Percentiles rank a stretch among this genome's conserved stretches.
These are phyloP conservation scores for Oreotrochilus melanogaster DNA, from an alignment of 2,113 vertebrate species.

Conservation along the genomic window DNA sequence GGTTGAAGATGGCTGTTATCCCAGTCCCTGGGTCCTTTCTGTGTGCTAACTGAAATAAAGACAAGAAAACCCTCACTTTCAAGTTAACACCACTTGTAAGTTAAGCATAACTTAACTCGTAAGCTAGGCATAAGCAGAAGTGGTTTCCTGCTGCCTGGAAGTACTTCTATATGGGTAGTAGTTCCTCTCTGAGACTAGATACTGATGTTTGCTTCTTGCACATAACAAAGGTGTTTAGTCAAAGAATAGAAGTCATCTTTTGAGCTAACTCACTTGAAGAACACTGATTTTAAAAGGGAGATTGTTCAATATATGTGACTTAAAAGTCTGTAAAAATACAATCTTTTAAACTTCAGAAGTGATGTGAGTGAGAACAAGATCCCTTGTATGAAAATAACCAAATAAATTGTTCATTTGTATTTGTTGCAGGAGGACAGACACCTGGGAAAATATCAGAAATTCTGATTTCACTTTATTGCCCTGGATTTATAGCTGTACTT, in stretches of 20 bases:
- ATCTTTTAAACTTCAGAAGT: neutral
- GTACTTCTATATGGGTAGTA: neutral
- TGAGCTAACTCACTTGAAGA: neutral
- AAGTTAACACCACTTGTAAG: neutral
- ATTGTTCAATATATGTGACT: neutral
- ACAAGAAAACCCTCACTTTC: accelerated
- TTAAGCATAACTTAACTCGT: no score
- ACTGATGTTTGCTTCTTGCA: neutral
- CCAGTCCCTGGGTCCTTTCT: neutral
- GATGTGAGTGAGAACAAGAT: neutral
- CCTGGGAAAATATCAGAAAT: neutral
- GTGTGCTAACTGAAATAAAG: neutral
- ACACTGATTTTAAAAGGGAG: neutral
- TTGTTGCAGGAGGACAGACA: neutral
- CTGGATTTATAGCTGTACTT: neutral
- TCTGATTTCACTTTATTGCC: neutral
- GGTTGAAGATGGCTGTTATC: neutral
- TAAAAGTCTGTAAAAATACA: neutral
- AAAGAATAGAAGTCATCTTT: neutral
- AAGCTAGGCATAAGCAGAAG: neutral
- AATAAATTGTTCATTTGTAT: neutral
- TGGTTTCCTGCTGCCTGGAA: neutral
- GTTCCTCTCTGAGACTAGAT: neutral
- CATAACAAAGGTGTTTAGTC: neutral
- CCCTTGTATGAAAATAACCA: neutral